phyloP scores from a whole-genome alignment of 2,888 invertebrate species.

The Hyalella azteca region DNA sequence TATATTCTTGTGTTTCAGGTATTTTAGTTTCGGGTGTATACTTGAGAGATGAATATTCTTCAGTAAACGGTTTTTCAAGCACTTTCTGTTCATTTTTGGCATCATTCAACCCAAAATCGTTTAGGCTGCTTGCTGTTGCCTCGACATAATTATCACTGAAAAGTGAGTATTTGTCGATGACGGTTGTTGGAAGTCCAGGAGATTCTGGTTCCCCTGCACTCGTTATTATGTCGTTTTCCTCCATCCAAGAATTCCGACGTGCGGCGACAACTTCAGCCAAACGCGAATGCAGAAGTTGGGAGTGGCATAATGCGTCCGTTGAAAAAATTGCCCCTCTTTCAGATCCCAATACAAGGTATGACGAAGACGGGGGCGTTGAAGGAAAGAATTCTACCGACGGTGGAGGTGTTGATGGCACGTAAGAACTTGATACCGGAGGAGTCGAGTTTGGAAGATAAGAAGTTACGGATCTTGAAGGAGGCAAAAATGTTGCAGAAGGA shows the following conservation, averaged over 20 bases:
- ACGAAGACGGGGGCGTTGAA: conserved; percentile 58
- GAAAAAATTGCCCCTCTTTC: conserved; percentile 38
- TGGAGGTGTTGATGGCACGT: conserved; percentile 33
- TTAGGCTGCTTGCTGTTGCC: neutral
- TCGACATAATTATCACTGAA: neutral
- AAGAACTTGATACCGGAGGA: conserved; percentile 52
- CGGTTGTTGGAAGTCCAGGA: neutral
- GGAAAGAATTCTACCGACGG: conserved; percentile 39
- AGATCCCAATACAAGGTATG: conserved; percentile 53
- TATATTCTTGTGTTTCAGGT: neutral
- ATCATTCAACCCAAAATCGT: neutral
- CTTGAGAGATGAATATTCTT: conserved; percentile 39
- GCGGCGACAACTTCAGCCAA: conserved; percentile 36
- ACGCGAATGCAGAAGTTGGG: conserved; percentile 29
- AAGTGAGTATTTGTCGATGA: neutral
- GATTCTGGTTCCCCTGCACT: neutral
- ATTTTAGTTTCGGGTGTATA: conserved; percentile 36
- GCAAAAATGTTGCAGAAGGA: conserved; percentile 68
- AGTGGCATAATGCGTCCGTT: conserved; percentile 38
- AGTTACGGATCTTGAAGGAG: conserved; percentile 20
- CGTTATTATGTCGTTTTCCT: conserved; percentile 24
- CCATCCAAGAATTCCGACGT: conserved; percentile 38
- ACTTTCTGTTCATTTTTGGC: neutral
- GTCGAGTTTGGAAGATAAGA: conserved; percentile 57
- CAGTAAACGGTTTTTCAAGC: neutral